Base-by-base conservation (phyloP, 2,797 vertebrate genomes). In the Thalassophryne amazonica region DNA sequence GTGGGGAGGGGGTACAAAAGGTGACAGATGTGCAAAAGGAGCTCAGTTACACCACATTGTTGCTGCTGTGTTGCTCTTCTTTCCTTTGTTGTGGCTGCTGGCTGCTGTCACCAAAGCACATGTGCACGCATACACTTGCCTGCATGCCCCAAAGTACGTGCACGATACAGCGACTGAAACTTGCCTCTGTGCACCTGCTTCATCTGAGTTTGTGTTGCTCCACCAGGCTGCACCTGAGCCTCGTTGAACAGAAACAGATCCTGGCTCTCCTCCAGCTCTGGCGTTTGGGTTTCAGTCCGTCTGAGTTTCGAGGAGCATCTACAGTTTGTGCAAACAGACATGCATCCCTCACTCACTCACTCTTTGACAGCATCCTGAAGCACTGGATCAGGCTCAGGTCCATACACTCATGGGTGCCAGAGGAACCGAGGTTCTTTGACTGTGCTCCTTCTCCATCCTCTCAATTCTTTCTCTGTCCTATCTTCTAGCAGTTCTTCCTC, bases 381-480 rank as follows among this genome's bases (percentile, higher is more conserved):
- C 61, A 58, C 56, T 60, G 48, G 18, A 41, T 56, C n/a, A 5
- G 60, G 60, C 43, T 80, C 69, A 51, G 54, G 57, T 83, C 72
- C 73, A 52, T 16, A 13, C 29, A 24, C 62, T 72, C 71, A 73
- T 46, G 47, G 62, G 62, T 78, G 74, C 61, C 69, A 52, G 39
- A 72, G 45, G 4, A 41, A 41, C 59, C 63, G 16, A 54, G 39
- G 45, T 22, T 42, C 58, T 49, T 55, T 9, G 30, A 35, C 54
- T 76, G 64, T 57, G 57, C 58, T 52, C 23, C 27, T 39, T 35
- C 49, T 65, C 59, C 24, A 23, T 49, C 65, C 53, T 69, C 76
- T 69, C 74, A 66, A 78, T 54, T 60, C 71, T 62, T n/a, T 70
- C 22, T n/a, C n/a, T n/a, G n/a, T n/a, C n/a, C n/a, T n/a, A n/a